Evolutionary conservation across 1,140 invertebrate genomes (phyloP).

Genomic region (Hylaeus anthracinus): DNA sequence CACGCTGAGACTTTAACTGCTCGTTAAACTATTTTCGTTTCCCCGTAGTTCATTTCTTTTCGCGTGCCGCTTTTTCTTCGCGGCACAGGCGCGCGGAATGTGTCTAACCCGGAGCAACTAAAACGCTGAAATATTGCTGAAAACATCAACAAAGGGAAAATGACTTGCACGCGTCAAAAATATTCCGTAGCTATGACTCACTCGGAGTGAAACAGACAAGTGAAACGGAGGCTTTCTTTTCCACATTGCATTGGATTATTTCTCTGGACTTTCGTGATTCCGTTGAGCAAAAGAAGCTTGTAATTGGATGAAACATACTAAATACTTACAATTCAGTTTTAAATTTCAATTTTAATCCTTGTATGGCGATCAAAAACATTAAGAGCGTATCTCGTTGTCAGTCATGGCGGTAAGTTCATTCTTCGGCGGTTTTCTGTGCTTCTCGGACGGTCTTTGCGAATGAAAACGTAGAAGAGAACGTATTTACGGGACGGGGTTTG

Average conservation of each 20-base stretch:
- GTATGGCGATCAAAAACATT: neutral
- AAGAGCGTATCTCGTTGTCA: neutral
- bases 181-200: neutral
- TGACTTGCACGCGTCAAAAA: neutral
- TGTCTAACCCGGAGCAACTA: neutral
- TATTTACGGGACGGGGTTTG: conserved; percentile 43
- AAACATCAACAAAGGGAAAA: neutral
- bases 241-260: neutral
- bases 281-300: no score
- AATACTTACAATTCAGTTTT: no score
- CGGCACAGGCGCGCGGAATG: neutral
- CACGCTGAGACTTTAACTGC: conserved; percentile 33
- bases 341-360: no score
- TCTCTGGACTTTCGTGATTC: neutral
- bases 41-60: conserved; percentile 8
- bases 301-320: no score
- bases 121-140: conserved; percentile 2
- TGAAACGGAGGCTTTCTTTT: neutral
- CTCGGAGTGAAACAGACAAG: neutral
- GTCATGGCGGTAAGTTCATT: neutral
- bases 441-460: neutral
- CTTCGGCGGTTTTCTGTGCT: neutral
- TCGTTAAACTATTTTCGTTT: conserved; percentile 41
- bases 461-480: conserved; percentile 17
- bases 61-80: conserved; percentile 4